Evolutionary conservation across 2,888 invertebrate species (phyloP).

Genomic region (Alitta virens): DNA sequence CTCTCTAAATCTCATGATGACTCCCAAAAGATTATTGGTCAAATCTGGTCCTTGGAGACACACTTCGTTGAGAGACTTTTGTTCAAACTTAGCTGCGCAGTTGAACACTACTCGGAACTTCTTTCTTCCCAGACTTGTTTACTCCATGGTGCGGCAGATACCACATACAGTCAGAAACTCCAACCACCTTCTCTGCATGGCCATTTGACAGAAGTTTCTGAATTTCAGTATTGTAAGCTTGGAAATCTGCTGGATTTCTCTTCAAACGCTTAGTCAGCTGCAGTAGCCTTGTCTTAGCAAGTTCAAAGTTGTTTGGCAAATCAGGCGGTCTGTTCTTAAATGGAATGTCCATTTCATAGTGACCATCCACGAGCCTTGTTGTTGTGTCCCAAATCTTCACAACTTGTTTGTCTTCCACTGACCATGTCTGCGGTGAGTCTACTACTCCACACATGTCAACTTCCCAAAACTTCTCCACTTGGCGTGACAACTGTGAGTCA

Average conservation of each 20-base stretch:
- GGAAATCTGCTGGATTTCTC: background rate
- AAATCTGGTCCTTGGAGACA: background rate
- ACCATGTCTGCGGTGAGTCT: no score
- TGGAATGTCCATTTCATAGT: conserved; percentile 10
- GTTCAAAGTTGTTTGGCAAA: conserved; percentile 9
- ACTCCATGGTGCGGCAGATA: conserved; percentile 2
- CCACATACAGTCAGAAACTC: no score
- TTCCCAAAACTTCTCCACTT: no score
- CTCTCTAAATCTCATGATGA: background rate
- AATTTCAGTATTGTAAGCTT: background rate
- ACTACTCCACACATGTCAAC: no score
- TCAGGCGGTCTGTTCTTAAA: background rate
- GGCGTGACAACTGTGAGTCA: no score
- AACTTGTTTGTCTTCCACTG: background rate
- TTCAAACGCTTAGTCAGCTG: background rate
- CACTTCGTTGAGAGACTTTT: background rate
- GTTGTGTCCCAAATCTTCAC: background rate
- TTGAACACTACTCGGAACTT: background rate
- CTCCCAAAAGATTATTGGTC: background rate
- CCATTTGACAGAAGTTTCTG: no score
- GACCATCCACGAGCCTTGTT: no score
- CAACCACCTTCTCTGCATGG: no score
- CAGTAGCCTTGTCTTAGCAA: background rate
- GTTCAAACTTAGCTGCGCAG: background rate
- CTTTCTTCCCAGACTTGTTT: background rate